Conservation (phyloP, 1,140 invertebrate genomes). For the Pachyrhynchus sulphureomaculatus region DNA sequence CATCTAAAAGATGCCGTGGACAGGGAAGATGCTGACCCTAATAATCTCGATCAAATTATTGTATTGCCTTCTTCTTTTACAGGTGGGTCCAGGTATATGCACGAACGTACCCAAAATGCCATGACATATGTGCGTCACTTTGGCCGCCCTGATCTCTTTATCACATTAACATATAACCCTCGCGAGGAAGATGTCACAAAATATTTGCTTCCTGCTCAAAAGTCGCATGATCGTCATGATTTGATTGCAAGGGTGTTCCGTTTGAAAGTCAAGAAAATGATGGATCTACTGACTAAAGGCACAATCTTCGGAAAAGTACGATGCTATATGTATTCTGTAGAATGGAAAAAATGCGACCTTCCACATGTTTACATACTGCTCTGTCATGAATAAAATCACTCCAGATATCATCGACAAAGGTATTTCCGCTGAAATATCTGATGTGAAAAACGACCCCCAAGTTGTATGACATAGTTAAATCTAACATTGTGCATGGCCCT, state of each 20-base stretch:
- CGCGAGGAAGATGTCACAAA: neutral
- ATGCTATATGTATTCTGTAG: too few relatives aligned
- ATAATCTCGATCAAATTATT: neutral
- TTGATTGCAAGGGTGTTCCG: neutral
- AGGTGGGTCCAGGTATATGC: conserved; percentile 37
- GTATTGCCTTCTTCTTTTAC: neutral
- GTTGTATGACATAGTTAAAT: conserved; percentile 50
- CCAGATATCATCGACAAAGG: neutral
- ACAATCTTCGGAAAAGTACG: neutral
- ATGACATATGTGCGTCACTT: too few relatives aligned
- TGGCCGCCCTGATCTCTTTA: conserved; percentile 53
- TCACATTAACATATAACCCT: conserved; percentile 50
- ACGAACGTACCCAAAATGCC: too few relatives aligned
- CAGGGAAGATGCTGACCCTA: conserved; percentile 11
- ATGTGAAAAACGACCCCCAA: conserved; percentile 46
- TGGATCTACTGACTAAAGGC: conserved; percentile 5
- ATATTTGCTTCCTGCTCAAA: neutral
- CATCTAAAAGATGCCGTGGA: too few relatives aligned
- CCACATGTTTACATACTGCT: neutral
- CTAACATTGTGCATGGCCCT: conserved; percentile 55
- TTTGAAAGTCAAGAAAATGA: too few relatives aligned
- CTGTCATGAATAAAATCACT: conserved; percentile 6
- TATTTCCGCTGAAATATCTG: conserved; percentile 22
- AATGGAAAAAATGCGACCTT: too few relatives aligned
- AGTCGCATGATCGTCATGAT: neutral